Evolutionary conservation across 2,113 vertebrate species (phyloP).

Genomic region (Polypterus senegalus): DNA sequence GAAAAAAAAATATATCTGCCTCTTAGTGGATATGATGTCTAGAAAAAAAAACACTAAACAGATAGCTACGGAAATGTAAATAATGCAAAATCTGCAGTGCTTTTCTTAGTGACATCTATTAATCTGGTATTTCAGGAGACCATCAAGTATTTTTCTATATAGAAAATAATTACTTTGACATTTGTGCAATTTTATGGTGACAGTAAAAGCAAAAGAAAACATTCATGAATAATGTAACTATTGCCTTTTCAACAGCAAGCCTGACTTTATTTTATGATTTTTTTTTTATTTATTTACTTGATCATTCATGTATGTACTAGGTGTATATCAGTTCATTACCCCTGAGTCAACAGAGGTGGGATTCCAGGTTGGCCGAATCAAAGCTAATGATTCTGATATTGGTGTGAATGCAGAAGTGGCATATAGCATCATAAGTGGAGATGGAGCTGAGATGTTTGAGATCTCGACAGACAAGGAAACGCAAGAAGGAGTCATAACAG

Average conservation of each 20-base stretch:
- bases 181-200: background rate
- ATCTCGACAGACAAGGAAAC: constrained; percentile 68
- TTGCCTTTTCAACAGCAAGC: background rate
- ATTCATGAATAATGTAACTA: background rate
- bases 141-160: background rate
- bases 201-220: background rate
- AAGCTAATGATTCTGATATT: constrained; percentile 70
- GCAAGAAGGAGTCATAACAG: constrained; percentile 75
- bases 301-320: constrained; percentile 32
- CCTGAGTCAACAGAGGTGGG: constrained; percentile 60
- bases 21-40: background rate
- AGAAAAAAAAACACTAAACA: background rate
- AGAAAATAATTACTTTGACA: background rate
- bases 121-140: background rate
- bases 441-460: constrained; percentile 74
- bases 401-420: constrained; percentile 78
- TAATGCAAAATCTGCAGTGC: too few species aligned
- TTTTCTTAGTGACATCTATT: background rate
- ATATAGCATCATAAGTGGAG: constrained; percentile 73
- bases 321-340: constrained; percentile 73
- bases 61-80: too few species aligned
- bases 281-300: background rate
- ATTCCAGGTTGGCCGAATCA: constrained; percentile 61
- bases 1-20: background rate
- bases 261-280: background rate